Evolutionary conservation across 2,113 vertebrate genomes (phyloP), one percentile per base, ranked within the genome.

Genomic region (Lynx canadensis): DNA sequence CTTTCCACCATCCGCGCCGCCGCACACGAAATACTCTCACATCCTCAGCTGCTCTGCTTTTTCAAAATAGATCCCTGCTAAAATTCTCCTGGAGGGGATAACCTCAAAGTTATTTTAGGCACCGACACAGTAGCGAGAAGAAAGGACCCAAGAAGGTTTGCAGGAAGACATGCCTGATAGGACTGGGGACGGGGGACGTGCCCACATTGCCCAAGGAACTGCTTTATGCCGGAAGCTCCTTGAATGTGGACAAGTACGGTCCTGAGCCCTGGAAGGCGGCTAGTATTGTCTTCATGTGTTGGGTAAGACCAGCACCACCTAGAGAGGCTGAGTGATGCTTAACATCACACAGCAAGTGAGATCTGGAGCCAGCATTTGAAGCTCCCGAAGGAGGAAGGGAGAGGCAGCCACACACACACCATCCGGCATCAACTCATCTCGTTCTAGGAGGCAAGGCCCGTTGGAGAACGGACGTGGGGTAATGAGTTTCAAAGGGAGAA

Each of bases 1-100:
- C 18, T 78, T 36, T 45, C 60, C 57, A 18, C 21, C 25, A 0
- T 2, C 68, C 5, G 0, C 27, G 21, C 3, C 9, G 2, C 13
- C 27, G 8, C 29, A 6, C 45, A 15, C 5, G 0, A 19, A 80
- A 27, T 11, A 41, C 8, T 25, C 52, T 25, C 91, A 94, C 14
- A 10, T 14, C 63, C 29, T 81, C 63, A 16, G 27, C 57, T 36
- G 13, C 21, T 68, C 65, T 4, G 2, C 4, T 25, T 41, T 38
- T 79, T 45, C 7, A 41, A 63, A 89, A 55, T 25, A 83, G 41
- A 11, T 79, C 38, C 16, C 31, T 80, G 76, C 65, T 68, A 38
- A 91, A 87, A 80, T 63, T 55, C 68, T 31, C n/a, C 65, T 19
- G 78, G 57, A 91, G 57, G 68, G 27, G 21, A 31, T 65, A 41